These are phyloP conservation scores for Sepioteuthis lessoniana DNA, from an alignment of 2,888 invertebrate genomes.

Conservation along the genomic window DNA sequence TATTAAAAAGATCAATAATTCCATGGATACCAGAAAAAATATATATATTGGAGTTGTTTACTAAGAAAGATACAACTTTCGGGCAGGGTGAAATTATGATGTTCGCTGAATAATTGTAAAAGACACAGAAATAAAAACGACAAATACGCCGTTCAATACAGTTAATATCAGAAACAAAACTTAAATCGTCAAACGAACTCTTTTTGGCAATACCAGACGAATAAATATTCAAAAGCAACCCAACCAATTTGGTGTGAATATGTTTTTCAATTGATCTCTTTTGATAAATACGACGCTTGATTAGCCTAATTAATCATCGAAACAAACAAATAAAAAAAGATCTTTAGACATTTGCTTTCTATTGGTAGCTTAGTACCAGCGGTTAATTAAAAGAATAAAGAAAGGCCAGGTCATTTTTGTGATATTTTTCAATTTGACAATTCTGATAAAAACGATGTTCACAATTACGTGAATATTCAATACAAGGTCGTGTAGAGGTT, in stretches of 20 bases:
- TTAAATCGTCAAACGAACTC: neutral
- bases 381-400: neutral
- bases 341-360: neutral
- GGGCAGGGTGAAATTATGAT: too few species aligned
- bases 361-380: neutral
- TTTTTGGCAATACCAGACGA: neutral
- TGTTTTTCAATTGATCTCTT: neutral
- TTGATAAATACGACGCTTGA: neutral
- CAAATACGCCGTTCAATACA: too few species aligned
- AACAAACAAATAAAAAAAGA: neutral
- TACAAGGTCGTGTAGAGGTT: too few species aligned
- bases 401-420: neutral
- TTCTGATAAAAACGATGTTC: neutral
- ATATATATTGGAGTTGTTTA: too few species aligned
- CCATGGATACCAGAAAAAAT: too few species aligned
- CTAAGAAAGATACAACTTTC: too few species aligned
- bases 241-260: neutral
- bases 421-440: neutral
- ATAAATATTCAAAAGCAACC: neutral
- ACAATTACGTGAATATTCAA: too few species aligned
- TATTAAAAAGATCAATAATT: too few species aligned
- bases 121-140: too few species aligned
- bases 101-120: too few species aligned
- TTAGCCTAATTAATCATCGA: conserved; percentile 3
- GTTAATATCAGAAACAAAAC: too few species aligned